Evolutionary conservation across 1,140 invertebrate species (phyloP).

Genomic region (Aphelinus certus): DNA sequence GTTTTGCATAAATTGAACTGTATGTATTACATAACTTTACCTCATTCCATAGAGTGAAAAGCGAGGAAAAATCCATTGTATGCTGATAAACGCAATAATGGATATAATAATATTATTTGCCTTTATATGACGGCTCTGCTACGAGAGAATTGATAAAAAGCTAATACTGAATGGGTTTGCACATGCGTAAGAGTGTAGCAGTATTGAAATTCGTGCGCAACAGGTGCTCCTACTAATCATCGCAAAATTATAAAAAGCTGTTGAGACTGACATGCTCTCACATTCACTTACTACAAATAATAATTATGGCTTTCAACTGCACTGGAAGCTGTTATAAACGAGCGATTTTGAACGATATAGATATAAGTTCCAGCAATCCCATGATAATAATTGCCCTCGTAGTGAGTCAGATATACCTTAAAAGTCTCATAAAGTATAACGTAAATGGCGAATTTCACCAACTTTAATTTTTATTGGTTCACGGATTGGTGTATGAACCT

Average conservation of each 20-base stretch:
- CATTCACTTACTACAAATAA: conserved; percentile 21
- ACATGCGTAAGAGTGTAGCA: conserved; percentile 18
- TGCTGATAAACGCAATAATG: too few relatives aligned
- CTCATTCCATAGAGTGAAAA: neutral
- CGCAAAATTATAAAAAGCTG: conserved; percentile 33
- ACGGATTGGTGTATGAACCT: too few relatives aligned
- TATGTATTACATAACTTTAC: conserved; percentile 27
- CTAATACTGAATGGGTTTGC: conserved; percentile 13
- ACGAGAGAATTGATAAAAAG: neutral
- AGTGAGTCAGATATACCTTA: too few relatives aligned
- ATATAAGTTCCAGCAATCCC: too few relatives aligned
- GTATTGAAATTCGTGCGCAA: conserved; percentile 36
- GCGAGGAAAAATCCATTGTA: too few relatives aligned
- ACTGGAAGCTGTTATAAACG: conserved; percentile 6
- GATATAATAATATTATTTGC: conserved; percentile 17
- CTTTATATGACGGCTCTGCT: neutral
- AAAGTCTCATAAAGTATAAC: too few relatives aligned
- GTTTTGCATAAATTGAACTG: conserved; percentile 34
- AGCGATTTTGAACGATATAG: neutral
- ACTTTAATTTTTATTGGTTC: too few relatives aligned
- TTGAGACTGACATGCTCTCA: conserved; percentile 16
- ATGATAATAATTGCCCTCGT: too few relatives aligned
- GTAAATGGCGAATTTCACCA: too few relatives aligned
- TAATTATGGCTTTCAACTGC: conserved; percentile 29
- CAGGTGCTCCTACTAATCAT: conserved; percentile 36